phyloP scores from a whole-genome alignment of 2,888 invertebrate genomes.

The Erpobdella octoculata region DNA sequence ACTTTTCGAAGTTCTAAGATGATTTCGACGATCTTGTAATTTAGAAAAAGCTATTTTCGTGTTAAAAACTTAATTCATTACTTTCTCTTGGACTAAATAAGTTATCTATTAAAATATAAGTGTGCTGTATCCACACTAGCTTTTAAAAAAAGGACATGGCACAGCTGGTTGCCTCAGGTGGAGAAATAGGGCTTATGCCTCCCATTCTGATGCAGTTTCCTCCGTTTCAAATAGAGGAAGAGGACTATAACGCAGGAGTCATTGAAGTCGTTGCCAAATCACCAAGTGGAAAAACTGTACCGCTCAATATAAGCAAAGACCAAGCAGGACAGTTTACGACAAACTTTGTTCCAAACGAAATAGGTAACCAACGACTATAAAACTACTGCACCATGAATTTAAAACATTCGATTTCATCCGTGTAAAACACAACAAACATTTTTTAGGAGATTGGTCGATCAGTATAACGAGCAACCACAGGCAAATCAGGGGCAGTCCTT shows the following conservation, averaged over 20 bases:
- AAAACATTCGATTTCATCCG: too few species aligned
- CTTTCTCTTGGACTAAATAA: too few species aligned
- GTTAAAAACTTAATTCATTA: too few species aligned
- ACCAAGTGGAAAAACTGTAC: constrained; percentile 75
- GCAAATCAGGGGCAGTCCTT: constrained; percentile 90
- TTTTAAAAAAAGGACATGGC: background rate
- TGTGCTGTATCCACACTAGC: too few species aligned
- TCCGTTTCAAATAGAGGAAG: constrained; percentile 58
- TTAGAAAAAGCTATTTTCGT: too few species aligned
- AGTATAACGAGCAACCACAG: constrained; percentile 89
- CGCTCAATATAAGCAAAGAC: constrained; percentile 61
- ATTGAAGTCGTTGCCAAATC: constrained; percentile 86
- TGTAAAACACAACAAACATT: background rate
- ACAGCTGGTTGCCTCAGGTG: background rate
- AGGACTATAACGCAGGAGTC: constrained; percentile 59
- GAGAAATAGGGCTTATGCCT: background rate
- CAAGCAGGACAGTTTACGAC: constrained; percentile 65
- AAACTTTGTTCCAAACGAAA: constrained; percentile 92
- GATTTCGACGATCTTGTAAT: too few species aligned
- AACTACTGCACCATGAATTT: too few species aligned
- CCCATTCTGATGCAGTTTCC: constrained; percentile 33
- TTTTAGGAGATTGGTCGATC: constrained; percentile 75
- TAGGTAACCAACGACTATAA: constrained; percentile 58
- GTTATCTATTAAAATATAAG: too few species aligned
- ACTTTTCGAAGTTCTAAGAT: too few species aligned